Evolutionary conservation across 2,113 vertebrate genomes (phyloP).

Genomic region (Amblyornis subalaris): DNA sequence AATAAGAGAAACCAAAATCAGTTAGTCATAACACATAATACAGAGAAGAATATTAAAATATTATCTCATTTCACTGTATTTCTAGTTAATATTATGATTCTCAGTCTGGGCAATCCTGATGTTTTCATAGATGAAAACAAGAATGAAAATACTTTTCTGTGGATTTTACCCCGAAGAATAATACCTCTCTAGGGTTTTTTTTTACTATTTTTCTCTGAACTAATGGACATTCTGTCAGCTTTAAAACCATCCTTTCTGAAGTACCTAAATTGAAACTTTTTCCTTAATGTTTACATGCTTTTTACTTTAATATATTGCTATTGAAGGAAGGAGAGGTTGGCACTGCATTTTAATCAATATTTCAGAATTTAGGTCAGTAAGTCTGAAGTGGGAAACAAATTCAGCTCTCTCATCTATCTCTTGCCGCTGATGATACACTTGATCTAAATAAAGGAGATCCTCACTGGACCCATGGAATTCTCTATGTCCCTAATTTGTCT

Average conservation of each 20-base stretch:
- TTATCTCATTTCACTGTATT: not conserved
- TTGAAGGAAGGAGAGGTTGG: not conserved
- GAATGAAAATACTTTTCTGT: not conserved
- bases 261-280: not conserved
- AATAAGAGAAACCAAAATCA: not conserved
- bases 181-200: not conserved
- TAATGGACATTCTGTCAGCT: not conserved
- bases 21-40: not conserved
- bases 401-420: not conserved
- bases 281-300: not conserved
- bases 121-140: not conserved
- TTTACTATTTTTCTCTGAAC: not conserved
- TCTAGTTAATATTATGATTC: not conserved
- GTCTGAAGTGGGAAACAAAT: not conserved
- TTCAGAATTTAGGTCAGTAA: not conserved
- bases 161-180: not conserved
- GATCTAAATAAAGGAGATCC: not conserved
- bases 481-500: not conserved
- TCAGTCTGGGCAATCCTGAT: not conserved
- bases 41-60: not conserved
- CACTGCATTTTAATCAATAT: not conserved
- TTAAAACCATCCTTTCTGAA: not conserved
- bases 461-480: not conserved
- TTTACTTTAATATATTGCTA: not conserved
- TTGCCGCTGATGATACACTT: not conserved